A percentile compares a stretch with the other conserved stretches of the same genome.
phyloP scores from a whole-genome alignment of 2,113 vertebrate genomes.

The Fulmarus glacialis region DNA sequence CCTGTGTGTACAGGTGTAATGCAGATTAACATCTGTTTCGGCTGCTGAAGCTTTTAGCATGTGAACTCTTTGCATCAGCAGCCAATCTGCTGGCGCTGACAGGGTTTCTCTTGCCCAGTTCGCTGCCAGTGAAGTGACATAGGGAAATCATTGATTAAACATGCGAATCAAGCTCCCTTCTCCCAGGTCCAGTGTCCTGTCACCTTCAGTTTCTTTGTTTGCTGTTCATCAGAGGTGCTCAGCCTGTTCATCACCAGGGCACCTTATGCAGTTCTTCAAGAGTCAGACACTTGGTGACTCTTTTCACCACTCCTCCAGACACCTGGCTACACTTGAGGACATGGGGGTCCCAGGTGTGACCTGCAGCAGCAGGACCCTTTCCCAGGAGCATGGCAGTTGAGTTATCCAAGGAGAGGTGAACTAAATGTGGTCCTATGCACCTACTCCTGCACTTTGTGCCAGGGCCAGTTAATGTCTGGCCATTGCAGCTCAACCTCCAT shows the following conservation, averaged over 20 bases:
- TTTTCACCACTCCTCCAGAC: not conserved
- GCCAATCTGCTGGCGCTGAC: not conserved
- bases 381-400: not conserved
- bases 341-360: fast-evolving
- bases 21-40: not conserved
- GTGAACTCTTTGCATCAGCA: not conserved
- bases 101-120: not conserved
- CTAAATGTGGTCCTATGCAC: not conserved
- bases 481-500: not conserved
- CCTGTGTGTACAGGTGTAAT: fast-evolving
- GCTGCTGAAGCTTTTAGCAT: not conserved
- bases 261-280: not conserved
- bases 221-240: not conserved
- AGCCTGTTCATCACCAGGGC: not conserved
- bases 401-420: not conserved
- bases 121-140: not conserved
- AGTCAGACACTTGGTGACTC: not conserved
- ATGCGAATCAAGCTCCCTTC: not conserved
- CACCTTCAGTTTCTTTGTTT: not conserved
- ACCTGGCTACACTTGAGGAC: not conserved
- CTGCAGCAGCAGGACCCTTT: not conserved
- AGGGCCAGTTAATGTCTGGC: not conserved
- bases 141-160: not conserved
- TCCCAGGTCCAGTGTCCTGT: fast-evolving
- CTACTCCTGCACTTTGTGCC: not conserved